Base-by-base conservation (phyloP, 1,140 invertebrate genomes). In the Drosophila insularis region DNA sequence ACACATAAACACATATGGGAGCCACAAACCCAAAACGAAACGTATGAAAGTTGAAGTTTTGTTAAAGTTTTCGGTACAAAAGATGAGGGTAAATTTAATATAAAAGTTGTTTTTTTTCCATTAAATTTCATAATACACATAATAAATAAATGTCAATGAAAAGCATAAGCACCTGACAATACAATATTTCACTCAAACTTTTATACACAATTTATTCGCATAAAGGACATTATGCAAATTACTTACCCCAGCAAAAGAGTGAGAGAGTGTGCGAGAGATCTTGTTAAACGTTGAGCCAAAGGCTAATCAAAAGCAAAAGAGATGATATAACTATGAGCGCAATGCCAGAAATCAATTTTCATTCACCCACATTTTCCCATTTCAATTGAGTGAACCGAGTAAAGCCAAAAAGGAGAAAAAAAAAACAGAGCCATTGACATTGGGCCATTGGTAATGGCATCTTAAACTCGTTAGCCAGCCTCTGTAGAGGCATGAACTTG, bases 261-360 rank as follows among this genome's bases (percentile, higher is more conserved):
- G 27, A 5, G 27, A 4, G 27, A 5, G 27, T 27, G 27, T 27
- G 27, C 10, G 8, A 10, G 17, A 50, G 19, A 50, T 50, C 43
- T 21, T 50, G 43, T n/a, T 50, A 50, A 46, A 46, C n/a, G 40
- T 17, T 46, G 40, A 19, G 17, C 17, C 43, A 50, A 50, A 50
- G 43, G 43, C 43, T 50, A 50, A 50, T 8, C 43, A 19, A 50
- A 19, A 50, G 8, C 17, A 50, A 50, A 50, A 50, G 43, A 11
- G 19, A 50, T 46, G 43, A 46, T 11, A 27, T 27, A 27, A 27
- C 14, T 46, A 17, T 46, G 19, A 11, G 11, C 21, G 43, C 17
- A 21, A 50, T 50, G 43, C 19, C 43, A 35, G 11, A 50, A 50
- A 21, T 21, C 17, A 50, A 21, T 50, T 50, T 50, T 19, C 43